Conservation (phyloP, 1,140 invertebrate genomes). For the Bombus cullumanus region DNA sequence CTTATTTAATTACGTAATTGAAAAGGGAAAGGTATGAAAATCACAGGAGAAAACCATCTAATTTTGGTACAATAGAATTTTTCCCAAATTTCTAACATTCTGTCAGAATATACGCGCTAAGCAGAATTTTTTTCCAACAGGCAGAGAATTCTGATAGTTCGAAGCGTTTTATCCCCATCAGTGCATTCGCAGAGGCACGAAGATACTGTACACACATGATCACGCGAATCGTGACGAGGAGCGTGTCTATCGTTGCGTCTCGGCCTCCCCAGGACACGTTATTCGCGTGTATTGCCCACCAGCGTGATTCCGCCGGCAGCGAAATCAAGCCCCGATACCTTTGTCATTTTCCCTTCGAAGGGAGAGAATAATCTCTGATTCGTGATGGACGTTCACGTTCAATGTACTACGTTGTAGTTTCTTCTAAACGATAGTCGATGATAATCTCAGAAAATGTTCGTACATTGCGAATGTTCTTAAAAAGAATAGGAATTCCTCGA, state of each 20-base stretch:
- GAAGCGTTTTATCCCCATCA: slow-evolving; percentile 12
- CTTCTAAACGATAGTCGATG: slow-evolving; percentile 7
- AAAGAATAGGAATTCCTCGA: not conserved
- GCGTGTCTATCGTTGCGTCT: slow-evolving; percentile 47
- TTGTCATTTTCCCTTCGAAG: slow-evolving; percentile 24
- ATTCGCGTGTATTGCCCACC: slow-evolving; percentile 38
- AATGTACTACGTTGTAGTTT: not conserved
- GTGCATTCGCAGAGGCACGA: slow-evolving; percentile 11
- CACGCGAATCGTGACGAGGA: slow-evolving; percentile 56
- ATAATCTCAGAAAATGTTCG: not conserved
- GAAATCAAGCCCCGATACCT: slow-evolving; percentile 49
- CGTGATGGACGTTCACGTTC: not conserved
- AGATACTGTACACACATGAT: slow-evolving; percentile 34
- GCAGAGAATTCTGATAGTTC: slow-evolving; percentile 6
- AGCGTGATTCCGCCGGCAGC: slow-evolving; percentile 38
- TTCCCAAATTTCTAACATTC: no score
- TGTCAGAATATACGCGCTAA: not conserved
- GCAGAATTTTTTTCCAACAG: not conserved
- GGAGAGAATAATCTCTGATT: slow-evolving; percentile 5
- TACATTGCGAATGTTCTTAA: not conserved
- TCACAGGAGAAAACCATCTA: no score
- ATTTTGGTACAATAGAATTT: not conserved
- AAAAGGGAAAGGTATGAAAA: no score
- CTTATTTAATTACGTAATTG: no score
- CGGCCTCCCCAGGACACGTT: slow-evolving; percentile 11